Conservation (phyloP, 1,140 invertebrate species). For the Wiebesia pumilae region DNA sequence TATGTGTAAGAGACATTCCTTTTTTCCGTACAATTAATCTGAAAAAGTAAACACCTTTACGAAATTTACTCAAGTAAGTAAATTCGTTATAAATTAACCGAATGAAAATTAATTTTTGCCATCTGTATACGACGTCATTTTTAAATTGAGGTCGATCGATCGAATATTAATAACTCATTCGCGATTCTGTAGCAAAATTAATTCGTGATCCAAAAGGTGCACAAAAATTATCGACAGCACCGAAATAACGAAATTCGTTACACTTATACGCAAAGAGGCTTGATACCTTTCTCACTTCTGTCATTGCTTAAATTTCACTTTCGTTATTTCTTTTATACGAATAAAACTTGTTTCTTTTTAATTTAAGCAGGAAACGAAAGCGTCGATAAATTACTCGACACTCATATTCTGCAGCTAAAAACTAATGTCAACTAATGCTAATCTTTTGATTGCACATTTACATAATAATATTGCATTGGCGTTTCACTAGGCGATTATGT, state of each 20-base stretch:
- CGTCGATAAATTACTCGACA: too few relatives aligned
- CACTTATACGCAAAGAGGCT: not conserved
- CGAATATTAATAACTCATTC: not conserved
- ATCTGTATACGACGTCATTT: not conserved
- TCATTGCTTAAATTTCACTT: not conserved
- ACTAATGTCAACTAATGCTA: too few relatives aligned
- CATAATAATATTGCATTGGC: not conserved
- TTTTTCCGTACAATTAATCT: too few relatives aligned
- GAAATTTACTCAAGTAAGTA: not conserved
- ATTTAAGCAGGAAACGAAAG: too few relatives aligned
- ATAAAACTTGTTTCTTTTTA: too few relatives aligned
- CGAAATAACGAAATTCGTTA: not conserved
- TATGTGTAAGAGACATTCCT: too few relatives aligned
- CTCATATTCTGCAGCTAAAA: too few relatives aligned
- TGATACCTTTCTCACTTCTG: not conserved
- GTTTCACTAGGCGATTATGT: not conserved
- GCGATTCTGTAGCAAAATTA: not conserved
- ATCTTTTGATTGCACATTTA: not conserved
- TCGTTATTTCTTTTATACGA: too few relatives aligned
- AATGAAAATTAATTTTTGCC: not conserved
- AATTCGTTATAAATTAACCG: not conserved
- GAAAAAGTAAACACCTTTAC: too few relatives aligned
- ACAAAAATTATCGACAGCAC: not conserved
- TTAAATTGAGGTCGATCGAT: not conserved
- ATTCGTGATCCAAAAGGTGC: not conserved